Conservation (phyloP, 2,113 vertebrate species). For the Caloenas nicobarica region DNA sequence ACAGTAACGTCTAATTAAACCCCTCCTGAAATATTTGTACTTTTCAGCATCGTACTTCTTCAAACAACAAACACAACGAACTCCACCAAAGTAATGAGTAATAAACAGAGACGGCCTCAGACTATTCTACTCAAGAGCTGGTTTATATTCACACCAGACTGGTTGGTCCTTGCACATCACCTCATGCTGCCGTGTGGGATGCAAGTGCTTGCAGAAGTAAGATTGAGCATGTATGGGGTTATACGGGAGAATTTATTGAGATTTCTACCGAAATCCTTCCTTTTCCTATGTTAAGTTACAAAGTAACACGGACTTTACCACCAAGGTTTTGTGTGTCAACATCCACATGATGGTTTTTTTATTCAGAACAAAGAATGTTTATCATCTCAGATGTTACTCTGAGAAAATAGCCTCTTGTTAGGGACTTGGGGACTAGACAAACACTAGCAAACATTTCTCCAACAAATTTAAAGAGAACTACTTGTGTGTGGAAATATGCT, state of each 20-base stretch:
- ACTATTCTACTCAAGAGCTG: neutral
- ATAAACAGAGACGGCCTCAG: neutral
- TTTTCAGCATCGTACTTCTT: neutral
- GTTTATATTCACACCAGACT: neutral
- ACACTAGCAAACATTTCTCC: constrained; percentile 30
- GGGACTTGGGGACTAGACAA: constrained; percentile 31
- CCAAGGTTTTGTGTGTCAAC: neutral
- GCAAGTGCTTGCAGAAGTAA: neutral
- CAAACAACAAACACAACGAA: neutral
- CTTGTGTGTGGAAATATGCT: constrained; percentile 31
- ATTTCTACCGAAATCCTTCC: neutral
- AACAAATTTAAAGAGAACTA: constrained; percentile 32
- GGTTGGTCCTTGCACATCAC: neutral
- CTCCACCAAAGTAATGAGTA: neutral
- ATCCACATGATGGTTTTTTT: neutral
- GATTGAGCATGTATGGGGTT: accelerated
- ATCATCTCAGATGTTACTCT: neutral
- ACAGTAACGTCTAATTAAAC: neutral
- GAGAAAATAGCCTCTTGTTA: constrained; percentile 29
- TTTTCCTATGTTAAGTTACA: neutral
- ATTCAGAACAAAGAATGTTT: neutral
- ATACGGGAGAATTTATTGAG: neutral
- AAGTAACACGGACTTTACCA: neutral
- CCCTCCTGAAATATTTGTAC: neutral
- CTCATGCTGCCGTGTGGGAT: neutral